Base-by-base conservation (phyloP, 2,113 vertebrate species). In the Cariama cristata region DNA sequence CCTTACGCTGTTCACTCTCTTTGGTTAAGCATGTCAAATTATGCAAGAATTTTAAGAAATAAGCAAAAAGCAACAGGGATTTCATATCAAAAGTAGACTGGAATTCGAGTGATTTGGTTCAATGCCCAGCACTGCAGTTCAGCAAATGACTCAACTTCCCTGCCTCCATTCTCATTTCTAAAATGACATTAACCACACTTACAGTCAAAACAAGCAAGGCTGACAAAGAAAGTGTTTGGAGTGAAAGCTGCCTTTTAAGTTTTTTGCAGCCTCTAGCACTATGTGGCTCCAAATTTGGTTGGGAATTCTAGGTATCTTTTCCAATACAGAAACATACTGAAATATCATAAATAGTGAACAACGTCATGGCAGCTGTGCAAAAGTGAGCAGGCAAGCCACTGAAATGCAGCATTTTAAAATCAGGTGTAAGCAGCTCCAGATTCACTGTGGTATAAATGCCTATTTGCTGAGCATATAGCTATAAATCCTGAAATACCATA, bases 41-140 rank as follows among this genome's bases (percentile, higher is more conserved):
- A 79, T 35, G 11, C 13, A 71, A 52, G 30, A n/a, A 33, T 56
- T 91, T 63, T 32, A 40, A 93, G 38, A 90, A 93, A 73, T 53
- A 90, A 53, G 35, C n/a, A 92, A 83, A 91, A 93, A 60, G 27
- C 45, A 91, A 44, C 66, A 82, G 60, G 26, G 38, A 68, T 64
- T 82, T 85, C 2, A 27, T 58, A 83, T 38, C 35, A 66, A 74
- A 95, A 89, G 47, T 24, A 85, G 81, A 50, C 35, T 45, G 53
- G 84, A 91, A 87, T 68, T 82, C 1, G 26, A 93, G 32, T 38
- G 67, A 97, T 93, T 93, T 90, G 45, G 77, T 96, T 95, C 77
- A 88, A 47, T 3, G 44, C 91, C 66, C 71, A 94, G 87, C 66
- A 64, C 55, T 88, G 69, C 80, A 91, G 77, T 53, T 91, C 56